Conservation (phyloP, 2,113 vertebrate genomes). For the Protobothrops flavoviridis region DNA sequence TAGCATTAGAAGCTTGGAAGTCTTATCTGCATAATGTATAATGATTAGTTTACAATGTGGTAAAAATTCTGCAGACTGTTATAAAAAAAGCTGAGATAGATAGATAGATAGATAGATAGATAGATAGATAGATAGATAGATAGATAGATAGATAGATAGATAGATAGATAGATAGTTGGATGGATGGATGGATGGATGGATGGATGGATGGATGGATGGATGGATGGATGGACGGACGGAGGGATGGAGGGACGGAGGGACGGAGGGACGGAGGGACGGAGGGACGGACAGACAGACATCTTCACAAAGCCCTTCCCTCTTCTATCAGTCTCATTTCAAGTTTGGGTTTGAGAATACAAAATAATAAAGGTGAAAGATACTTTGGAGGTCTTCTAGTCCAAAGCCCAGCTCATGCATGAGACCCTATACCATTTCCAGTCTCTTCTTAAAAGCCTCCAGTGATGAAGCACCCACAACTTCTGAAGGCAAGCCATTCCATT, state of each 20-base stretch:
- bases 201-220: too few species aligned
- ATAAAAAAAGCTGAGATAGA: background rate
- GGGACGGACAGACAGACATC: too few species aligned
- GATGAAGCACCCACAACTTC: background rate
- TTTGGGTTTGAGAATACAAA: background rate
- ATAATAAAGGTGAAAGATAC: background rate
- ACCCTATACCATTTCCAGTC: background rate
- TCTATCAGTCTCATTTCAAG: slow-evolving; percentile 38
- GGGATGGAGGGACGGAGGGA: too few species aligned
- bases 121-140: too few species aligned
- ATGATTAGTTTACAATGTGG: background rate
- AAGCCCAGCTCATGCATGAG: background rate
- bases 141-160: too few species aligned
- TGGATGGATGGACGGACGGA: too few species aligned
- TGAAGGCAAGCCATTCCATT: background rate
- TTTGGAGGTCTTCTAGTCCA: background rate
- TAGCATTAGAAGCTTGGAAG: background rate
- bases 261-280: too few species aligned
- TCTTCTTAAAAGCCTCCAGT: background rate
- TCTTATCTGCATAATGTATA: background rate
- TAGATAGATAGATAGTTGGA: too few species aligned
- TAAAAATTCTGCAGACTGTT: background rate
- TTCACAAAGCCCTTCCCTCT: slow-evolving; percentile 13
- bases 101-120: background rate
- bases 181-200: too few species aligned